Evolutionary conservation across 2,113 vertebrate genomes (phyloP), one percentile per base, ranked within the genome.

Genomic region (Bujurquina vittata): DNA sequence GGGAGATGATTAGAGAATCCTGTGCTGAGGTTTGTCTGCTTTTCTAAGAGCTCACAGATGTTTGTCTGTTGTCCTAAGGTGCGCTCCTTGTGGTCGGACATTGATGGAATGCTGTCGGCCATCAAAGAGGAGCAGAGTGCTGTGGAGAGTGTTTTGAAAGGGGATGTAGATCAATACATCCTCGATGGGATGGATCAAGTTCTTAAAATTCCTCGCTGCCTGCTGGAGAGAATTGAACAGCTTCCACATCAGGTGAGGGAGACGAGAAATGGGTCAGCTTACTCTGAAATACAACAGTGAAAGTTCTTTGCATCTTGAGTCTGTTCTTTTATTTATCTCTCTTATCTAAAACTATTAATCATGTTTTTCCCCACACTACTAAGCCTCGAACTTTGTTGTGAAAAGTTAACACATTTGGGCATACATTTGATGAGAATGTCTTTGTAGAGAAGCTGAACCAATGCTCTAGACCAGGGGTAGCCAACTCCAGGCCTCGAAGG

Each of bases 151-250:
- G 93, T 98, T 18, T 82, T 97, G 79, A 86, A 87, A 26, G 93
- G 88, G 37, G 84, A 89, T 14, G 93, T 60, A 60, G 91, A 94
- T 33, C 92, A 94, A 1, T 92, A 94, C 58, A 1, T 79, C 85
- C 93, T 99, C 63, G 96, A 97, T 80, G 97, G 97, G 79, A 90
- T 86, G 2, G 76, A 94, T 14, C 22, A 95, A 57, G 20, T 23
- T 81, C 82, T 97, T 40, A 92, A 74, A 14, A 81, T 99, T 87
- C 96, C 98, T 83, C 23, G 0, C 0, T 12, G 92, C 10, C 91
- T 99, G 58, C 55, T 87, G 87, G 69, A 91, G 60, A 96, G 85
- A 84, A 69, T 98, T 84, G 96, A 97, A 87, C 92, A 69, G 12
- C 90, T 93, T 12, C 88, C 92, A 17, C 73, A 94, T 57, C 87